phyloP scores from a whole-genome alignment of 2,113 vertebrate species.

The Lethenteron reissneri region DNA sequence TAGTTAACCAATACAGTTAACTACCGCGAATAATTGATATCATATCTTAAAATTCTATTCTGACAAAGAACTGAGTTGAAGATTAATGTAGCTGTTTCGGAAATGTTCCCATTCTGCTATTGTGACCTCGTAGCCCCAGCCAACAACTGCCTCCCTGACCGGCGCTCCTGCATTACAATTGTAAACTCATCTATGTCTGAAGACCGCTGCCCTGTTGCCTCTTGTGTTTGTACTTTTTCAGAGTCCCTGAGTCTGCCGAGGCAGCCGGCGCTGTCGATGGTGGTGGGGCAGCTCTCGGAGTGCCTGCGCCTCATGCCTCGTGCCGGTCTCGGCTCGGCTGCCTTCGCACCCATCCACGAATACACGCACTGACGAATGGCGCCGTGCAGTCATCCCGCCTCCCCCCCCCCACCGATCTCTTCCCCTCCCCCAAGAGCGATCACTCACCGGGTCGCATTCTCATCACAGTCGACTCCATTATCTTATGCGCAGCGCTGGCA shows the following conservation, averaged over 20 bases:
- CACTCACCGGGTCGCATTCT: too few relatives aligned
- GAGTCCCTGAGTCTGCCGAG: constrained; percentile 99
- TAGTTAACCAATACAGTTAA: too few relatives aligned
- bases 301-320: constrained; percentile 93
- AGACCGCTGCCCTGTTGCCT: not conserved
- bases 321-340: constrained; percentile 76
- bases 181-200: not conserved
- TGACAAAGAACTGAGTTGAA: not conserved
- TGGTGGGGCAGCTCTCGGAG: constrained; percentile 77
- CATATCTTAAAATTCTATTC: too few relatives aligned
- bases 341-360: constrained; percentile 86
- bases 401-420: too few relatives aligned
- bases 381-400: too few relatives aligned
- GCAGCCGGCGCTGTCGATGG: constrained; percentile 82
- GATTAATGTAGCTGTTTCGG: not conserved
- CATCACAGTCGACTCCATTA: too few relatives aligned
- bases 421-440: too few relatives aligned
- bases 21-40: too few relatives aligned
- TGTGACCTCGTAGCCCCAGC: constrained; percentile 12
- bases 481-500: too few relatives aligned
- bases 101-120: not conserved
- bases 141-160: not conserved
- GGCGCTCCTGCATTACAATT: not conserved
- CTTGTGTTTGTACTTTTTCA: constrained; percentile 15
- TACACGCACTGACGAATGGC: constrained; percentile 47